Base-by-base conservation (phyloP, 2,797 vertebrate species). In the Cheirogaleus major region DNA sequence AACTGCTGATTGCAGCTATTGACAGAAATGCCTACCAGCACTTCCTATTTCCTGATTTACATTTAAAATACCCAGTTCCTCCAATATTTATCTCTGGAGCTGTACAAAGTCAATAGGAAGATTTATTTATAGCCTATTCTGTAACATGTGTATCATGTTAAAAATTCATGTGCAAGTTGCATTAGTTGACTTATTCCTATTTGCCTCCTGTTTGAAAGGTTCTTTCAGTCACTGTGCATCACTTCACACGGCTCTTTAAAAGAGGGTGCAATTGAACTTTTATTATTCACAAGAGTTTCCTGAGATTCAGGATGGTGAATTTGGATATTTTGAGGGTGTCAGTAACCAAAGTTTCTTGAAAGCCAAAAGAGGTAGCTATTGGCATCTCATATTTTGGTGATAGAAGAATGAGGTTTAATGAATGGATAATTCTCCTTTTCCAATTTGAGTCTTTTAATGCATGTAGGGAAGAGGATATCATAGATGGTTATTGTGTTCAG, bases 301-400 rank as follows among this genome's bases (percentile, higher is more conserved):
- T 88, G 76, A 89, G 57, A 61, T 89, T 45, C 67, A 50, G 32
- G 83, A 48, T 25, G 15, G 41, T 80, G 10, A 87, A 72, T 87
- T 91, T 89, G 90, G 79, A 17, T 80, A 69, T 84, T 94, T 93
- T 50, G n/a, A 38, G 80, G 76, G 23, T 61, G 18, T 91, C 43
- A 41, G 23, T 57, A 30, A 70, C 8, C 4, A 27, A 59, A 79
- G 38, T 61, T 91, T 89, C 63, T 80, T 76, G n/a, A 32, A 61
- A 91, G 35, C 7, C 72, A 48, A 59, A 63, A 38, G 2, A 27
- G 17, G 55, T 57, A 73, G 41, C 48, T 78, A 6, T 91, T 89
- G 35, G 14, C 13, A 2, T 55, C 72, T 50, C 15, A 11, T 75
- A 55, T 52, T 79, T 69, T 79, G 72, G 35, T 90, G n/a, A 50